Conservation (phyloP, 2,113 vertebrate species). For the Anoplopoma fimbria region DNA sequence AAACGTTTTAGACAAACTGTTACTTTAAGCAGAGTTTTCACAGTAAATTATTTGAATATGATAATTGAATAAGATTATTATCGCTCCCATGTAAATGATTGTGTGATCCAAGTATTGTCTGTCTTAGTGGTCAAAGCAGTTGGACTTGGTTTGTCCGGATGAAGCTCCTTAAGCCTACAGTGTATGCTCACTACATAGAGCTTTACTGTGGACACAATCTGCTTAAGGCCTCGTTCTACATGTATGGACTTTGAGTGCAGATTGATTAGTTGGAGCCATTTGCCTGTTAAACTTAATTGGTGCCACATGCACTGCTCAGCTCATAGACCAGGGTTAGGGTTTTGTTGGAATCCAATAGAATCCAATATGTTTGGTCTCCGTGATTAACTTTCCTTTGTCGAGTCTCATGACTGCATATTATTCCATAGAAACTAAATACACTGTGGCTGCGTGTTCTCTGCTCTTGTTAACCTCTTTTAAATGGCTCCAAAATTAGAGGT, state of each 20-base stretch:
- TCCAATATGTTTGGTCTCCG: conserved; percentile 45
- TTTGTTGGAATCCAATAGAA: conserved; percentile 53
- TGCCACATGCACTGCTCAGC: conserved; percentile 43
- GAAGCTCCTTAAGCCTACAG: conserved; percentile 45
- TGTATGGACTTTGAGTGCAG: conserved; percentile 25
- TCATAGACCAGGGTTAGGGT: conserved; percentile 29
- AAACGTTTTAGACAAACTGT: conserved; percentile 9
- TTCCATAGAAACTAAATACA: conserved; percentile 64
- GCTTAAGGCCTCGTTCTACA: conserved; percentile 43
- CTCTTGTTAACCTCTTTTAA: conserved; percentile 79
- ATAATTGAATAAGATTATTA: conserved; percentile 33
- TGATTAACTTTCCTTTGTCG: conserved; percentile 60
- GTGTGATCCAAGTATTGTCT: conserved; percentile 26
- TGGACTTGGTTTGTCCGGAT: conserved; percentile 35
- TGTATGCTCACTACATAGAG: conserved; percentile 26
- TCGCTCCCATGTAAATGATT: conserved; percentile 22
- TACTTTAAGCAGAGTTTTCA: background rate
- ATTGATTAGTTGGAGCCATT: conserved; percentile 48
- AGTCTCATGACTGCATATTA: conserved; percentile 59
- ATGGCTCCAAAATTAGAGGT: conserved; percentile 80
- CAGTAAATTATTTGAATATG: conserved; percentile 7
- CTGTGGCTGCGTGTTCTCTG: conserved; percentile 55
- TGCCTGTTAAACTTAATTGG: conserved; percentile 57
- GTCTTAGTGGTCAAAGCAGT: conserved; percentile 46
- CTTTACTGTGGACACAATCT: conserved; percentile 60